Evolutionary conservation across 1,140 invertebrate species (phyloP).

Genomic region (Gerris buenoi): DNA sequence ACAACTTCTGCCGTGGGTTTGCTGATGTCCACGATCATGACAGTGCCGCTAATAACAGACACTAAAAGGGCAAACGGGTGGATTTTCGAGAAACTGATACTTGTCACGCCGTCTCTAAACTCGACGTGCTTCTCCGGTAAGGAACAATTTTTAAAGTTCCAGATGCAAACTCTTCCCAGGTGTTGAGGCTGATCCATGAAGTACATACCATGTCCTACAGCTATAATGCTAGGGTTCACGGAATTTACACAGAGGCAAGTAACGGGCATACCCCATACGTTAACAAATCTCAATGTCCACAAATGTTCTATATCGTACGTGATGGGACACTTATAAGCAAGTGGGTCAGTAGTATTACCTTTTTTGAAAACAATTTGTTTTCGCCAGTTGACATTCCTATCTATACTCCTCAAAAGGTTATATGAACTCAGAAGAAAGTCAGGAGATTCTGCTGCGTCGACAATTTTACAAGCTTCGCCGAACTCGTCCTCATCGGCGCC

Average conservation of each 20-base stretch:
- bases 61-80: neutral
- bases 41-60: neutral
- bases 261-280: neutral
- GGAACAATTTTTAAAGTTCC: constrained; percentile 2
- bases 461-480: neutral
- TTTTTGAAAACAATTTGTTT: neutral
- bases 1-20: neutral
- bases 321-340: neutral
- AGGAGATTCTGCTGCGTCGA: neutral
- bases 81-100: neutral
- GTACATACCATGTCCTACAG: neutral
- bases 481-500: neutral
- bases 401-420: neutral
- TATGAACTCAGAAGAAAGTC: neutral
- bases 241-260: neutral
- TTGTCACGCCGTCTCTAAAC: neutral
- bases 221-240: neutral
- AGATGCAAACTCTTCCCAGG: neutral
- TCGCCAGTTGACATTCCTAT: neutral
- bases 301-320: neutral
- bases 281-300: neutral
- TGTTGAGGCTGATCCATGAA: neutral
- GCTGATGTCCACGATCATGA: neutral
- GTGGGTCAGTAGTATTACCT: neutral
- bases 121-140: neutral